Conservation (phyloP, 2,113 vertebrate species). For the Chaetorhynchus papuensis region DNA sequence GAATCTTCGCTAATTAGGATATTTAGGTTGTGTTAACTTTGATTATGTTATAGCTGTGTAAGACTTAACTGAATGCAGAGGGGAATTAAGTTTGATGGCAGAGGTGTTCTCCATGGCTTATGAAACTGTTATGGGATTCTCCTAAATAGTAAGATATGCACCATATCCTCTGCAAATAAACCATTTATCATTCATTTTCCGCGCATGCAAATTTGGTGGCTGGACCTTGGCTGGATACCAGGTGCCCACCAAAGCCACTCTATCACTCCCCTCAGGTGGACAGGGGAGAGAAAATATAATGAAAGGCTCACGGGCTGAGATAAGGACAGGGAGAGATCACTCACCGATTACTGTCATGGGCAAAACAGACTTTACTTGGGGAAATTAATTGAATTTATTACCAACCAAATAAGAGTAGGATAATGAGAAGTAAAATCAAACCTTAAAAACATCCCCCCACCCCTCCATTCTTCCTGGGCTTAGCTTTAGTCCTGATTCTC, state of each 20-base stretch:
- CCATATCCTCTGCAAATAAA: background rate
- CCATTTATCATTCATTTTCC: background rate
- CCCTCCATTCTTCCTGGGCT: too few relatives aligned
- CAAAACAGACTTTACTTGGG: background rate
- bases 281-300: background rate
- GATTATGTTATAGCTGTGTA: background rate
- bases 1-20: background rate
- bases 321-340: background rate
- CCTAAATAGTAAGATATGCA: background rate
- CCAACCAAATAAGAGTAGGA: background rate
- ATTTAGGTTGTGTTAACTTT: background rate
- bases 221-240: background rate
- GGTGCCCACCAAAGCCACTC: background rate
- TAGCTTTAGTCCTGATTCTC: too few relatives aligned
- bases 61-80: background rate
- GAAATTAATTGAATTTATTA: background rate
- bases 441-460: too few relatives aligned
- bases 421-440: too few relatives aligned
- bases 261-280: background rate
- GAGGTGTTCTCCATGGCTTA: background rate
- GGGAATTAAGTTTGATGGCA: background rate
- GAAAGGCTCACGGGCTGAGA: background rate
- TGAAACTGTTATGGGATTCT: background rate
- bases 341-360: background rate
- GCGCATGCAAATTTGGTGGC: background rate